Conservation (phyloP, 2,113 vertebrate genomes). For the Motacilla alba region DNA sequence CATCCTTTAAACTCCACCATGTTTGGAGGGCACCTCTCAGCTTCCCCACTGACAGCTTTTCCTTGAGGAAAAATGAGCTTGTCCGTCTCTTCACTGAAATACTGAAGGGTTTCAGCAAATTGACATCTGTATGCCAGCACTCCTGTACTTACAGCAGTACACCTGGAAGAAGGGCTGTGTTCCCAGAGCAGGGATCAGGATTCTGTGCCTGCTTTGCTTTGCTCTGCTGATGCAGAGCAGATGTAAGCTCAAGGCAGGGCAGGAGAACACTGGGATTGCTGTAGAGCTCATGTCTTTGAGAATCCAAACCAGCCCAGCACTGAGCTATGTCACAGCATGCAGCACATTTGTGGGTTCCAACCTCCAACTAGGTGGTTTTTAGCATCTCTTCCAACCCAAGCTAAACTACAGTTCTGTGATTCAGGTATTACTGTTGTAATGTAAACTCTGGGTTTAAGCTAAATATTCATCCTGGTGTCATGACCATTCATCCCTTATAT, state of each 20-base stretch:
- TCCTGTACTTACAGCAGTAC: background rate
- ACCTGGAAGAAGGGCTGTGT: background rate
- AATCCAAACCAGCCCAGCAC: background rate
- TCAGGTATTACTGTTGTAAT: background rate
- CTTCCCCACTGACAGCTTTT: background rate
- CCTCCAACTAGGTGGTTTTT: background rate
- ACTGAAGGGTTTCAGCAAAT: background rate
- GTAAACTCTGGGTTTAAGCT: background rate
- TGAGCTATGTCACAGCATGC: background rate
- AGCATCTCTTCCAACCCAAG: background rate
- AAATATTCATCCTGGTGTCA: background rate
- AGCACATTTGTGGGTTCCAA: background rate
- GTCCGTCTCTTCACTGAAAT: background rate
- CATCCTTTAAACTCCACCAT: background rate
- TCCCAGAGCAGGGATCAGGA: background rate
- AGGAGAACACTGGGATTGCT: background rate
- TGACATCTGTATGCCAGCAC: background rate
- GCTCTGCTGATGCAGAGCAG: background rate
- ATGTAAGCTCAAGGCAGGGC: background rate
- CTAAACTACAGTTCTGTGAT: background rate
- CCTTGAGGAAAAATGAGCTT: background rate
- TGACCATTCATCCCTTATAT: background rate
- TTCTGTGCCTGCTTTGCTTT: background rate
- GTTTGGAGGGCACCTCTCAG: background rate
- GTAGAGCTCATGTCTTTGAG: background rate